Evolutionary conservation across 2,888 invertebrate genomes (phyloP), one percentile per base, ranked within the genome.

Genomic region (Drosophila quinaria): DNA sequence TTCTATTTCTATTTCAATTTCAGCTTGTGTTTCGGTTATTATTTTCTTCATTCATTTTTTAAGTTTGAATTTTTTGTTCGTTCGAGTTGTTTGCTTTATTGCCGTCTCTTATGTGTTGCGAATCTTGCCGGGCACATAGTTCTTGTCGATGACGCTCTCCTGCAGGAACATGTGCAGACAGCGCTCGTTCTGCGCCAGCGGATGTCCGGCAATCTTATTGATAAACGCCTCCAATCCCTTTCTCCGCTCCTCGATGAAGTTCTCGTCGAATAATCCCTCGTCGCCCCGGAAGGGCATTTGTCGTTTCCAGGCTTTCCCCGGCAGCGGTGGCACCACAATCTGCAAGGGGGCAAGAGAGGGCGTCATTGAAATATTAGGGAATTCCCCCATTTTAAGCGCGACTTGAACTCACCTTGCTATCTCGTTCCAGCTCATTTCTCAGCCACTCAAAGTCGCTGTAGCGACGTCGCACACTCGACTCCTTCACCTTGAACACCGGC

Each of bases 381-480:
- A 6, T 25, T 25, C 25, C 25, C 25, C 25, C 25, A 25, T 25
- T 25, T 25, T 1, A 5, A 25, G 5, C 13, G 4, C 25, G 9
- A 42, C 11, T 8, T 2, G 1, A 4, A 15, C 72, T 93, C 93
- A 97, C 98, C 95, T 99, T 99, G 94, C 99, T 99, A 93, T 99
- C 99, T 93, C 99, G 95, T 94, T 99, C 99, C 91, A 99, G 94
- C 94, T 99, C 99, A 92, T 97, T 98, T 93, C 99, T 96, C 77
- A 99, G 94, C 99, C 99, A 99, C 94, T 99, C 99, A 93, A 99
- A 99, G 93, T 99, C 99, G 93, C 99, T 99, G 94, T 99, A 99
- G 92, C 99, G 95, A 91, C 98, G 95, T 90, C 99, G 95, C 4
- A 99, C 99, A 93, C 96, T 98, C 33, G 99, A 99, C 93, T 99